Percentiles rank a stretch among this genome's conserved stretches.
These are phyloP conservation scores for Heliconius hermathena DNA, from an alignment of 1,140 invertebrate genomes.

Conservation along the genomic window DNA sequence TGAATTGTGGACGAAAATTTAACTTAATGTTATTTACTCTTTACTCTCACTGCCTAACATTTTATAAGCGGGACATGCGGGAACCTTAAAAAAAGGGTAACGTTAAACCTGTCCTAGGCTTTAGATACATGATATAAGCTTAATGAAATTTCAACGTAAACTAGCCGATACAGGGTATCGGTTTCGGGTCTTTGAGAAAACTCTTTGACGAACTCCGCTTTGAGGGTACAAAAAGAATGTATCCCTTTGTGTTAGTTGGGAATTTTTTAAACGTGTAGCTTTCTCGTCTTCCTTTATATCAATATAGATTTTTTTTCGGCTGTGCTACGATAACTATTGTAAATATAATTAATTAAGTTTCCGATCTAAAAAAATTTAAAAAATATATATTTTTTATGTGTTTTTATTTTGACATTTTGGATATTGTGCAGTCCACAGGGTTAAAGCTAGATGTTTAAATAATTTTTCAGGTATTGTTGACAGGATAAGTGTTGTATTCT, in stretches of 20 bases:
- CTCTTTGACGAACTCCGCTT: slow-evolving; percentile 38
- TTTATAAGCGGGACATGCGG: neutral
- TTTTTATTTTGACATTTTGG: no score
- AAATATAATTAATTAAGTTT: neutral
- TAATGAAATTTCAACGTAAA: slow-evolving; percentile 40
- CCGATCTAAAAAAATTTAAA: no score
- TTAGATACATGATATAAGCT: slow-evolving; percentile 24
- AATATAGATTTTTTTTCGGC: neutral
- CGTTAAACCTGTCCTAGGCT: neutral
- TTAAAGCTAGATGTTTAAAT: no score
- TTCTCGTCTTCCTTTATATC: neutral
- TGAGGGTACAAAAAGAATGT: slow-evolving; percentile 37
- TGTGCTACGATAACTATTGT: neutral
- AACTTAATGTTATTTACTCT: no score
- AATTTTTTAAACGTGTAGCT: slow-evolving; percentile 22
- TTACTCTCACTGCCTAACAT: neutral
- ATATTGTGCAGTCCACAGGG: no score
- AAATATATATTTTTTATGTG: no score
- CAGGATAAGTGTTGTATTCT: no score
- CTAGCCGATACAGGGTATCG: slow-evolving; percentile 36
- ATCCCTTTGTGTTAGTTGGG: slow-evolving; percentile 21
- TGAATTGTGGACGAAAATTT: slow-evolving; percentile 36
- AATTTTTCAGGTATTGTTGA: no score
- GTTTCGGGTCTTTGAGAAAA: slow-evolving; percentile 35
- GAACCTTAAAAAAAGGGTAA: neutral